A percentile compares a stretch with the other conserved stretches of the same genome.
These are phyloP conservation scores for Fragum fragum DNA, from an alignment of 2,888 invertebrate species.

Conservation along the genomic window DNA sequence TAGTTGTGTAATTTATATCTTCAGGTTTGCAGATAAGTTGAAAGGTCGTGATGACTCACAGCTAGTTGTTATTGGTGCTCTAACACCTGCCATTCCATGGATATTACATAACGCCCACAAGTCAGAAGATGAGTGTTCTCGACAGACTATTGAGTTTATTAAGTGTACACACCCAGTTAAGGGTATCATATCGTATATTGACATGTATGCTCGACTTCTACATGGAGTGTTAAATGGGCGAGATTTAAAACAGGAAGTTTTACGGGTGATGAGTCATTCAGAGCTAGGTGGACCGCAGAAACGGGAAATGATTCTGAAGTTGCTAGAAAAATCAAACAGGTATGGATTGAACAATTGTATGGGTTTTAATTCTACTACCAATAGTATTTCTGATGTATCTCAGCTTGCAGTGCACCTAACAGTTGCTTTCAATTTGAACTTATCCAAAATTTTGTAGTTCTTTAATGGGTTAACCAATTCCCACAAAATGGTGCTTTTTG, in stretches of 20 bases:
- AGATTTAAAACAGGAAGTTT: conserved; percentile 73
- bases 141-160: conserved; percentile 76
- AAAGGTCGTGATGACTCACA: conserved; percentile 73
- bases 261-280: conserved; percentile 68
- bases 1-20: background rate
- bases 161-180: conserved; percentile 82
- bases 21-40: conserved; percentile 67
- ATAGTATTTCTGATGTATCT: too few relatives aligned
- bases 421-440: too few relatives aligned
- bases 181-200: conserved; percentile 75
- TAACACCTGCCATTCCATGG: conserved; percentile 81
- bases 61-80: conserved; percentile 77
- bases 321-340: conserved; percentile 71
- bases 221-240: conserved; percentile 79
- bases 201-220: conserved; percentile 77
- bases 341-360: conserved; percentile 45
- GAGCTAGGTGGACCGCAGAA: conserved; percentile 77
- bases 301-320: conserved; percentile 67
- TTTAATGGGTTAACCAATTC: too few relatives aligned
- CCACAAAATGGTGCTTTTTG: too few relatives aligned
- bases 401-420: too few relatives aligned
- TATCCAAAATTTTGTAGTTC: too few relatives aligned
- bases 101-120: conserved; percentile 79
- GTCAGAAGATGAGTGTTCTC: conserved; percentile 78
- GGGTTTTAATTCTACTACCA: too few relatives aligned